These are phyloP conservation scores for Ursus arctos DNA, from an alignment of 2,113 vertebrate genomes.

Conservation along the genomic window DNA sequence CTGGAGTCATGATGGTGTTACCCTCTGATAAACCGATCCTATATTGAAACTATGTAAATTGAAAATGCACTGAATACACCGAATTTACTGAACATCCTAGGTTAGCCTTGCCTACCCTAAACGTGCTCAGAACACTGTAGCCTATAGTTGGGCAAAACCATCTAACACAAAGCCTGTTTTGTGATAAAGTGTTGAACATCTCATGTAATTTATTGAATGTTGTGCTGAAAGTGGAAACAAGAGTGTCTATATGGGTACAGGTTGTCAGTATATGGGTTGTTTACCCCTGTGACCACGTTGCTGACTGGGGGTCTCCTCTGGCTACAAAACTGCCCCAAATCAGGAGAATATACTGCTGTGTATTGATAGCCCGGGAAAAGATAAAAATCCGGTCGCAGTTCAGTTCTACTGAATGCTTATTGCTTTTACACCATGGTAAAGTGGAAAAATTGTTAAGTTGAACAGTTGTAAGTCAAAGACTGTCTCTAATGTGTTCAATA, in stretches of 20 bases:
- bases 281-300: neutral
- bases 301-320: no score
- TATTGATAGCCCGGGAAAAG: neutral
- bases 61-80: neutral
- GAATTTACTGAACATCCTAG: neutral
- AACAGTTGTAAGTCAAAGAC: neutral
- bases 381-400: neutral
- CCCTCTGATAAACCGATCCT: neutral
- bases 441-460: neutral
- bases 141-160: neutral
- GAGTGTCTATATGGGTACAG: neutral
- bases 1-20: neutral
- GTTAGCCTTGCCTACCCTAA: neutral
- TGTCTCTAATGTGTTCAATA: neutral
- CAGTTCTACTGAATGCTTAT: neutral
- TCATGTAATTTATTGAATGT: neutral
- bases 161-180: neutral
- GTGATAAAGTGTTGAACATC: neutral
- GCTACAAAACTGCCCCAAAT: neutral
- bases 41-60: neutral
- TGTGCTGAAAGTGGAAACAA: neutral
- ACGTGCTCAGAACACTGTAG: neutral
- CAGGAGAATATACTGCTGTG: neutral
- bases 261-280: neutral
- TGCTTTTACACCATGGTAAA: neutral